Evolutionary conservation across 2,113 vertebrate species (phyloP).

Genomic region (Neolamprologus cancellatus): DNA sequence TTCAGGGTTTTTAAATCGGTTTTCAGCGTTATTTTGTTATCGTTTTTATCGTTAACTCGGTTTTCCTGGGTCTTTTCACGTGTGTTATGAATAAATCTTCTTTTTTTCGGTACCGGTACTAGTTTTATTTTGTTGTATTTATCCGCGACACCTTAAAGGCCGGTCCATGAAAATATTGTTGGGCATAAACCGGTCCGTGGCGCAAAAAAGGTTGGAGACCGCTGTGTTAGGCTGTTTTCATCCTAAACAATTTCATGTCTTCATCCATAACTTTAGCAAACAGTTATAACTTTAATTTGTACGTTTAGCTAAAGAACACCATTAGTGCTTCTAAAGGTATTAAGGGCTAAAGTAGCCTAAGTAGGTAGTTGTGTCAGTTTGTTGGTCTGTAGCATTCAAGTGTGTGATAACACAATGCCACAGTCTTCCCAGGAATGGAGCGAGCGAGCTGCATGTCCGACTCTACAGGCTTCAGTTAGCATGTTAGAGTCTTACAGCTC

Average conservation of each 20-base stretch:
- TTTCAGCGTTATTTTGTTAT: too few relatives aligned
- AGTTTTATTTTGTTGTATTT: too few relatives aligned
- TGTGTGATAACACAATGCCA: background rate
- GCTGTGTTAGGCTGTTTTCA: background rate
- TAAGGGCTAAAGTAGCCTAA: background rate
- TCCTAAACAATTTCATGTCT: background rate
- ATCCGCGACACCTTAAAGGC: rapidly evolving
- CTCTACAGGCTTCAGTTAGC: background rate
- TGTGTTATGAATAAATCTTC: too few relatives aligned
- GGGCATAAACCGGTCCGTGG: too few relatives aligned
- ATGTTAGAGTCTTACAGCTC: background rate
- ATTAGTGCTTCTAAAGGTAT: background rate
- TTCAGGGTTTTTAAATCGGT: too few relatives aligned
- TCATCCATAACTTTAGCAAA: background rate
- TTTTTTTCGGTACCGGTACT: rapidly evolving
- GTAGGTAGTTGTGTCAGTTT: background rate
- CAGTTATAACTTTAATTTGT: background rate
- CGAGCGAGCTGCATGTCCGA: background rate
- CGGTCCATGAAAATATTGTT: rapidly evolving
- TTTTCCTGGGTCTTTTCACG: too few relatives aligned
- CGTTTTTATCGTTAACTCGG: rapidly evolving
- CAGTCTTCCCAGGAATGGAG: background rate
- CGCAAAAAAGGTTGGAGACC: too few relatives aligned
- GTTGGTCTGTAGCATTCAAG: background rate
- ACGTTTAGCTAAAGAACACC: background rate